Evolutionary conservation across 2,888 invertebrate genomes (phyloP).

Genomic region (Drosophila cyrtoloma): DNA sequence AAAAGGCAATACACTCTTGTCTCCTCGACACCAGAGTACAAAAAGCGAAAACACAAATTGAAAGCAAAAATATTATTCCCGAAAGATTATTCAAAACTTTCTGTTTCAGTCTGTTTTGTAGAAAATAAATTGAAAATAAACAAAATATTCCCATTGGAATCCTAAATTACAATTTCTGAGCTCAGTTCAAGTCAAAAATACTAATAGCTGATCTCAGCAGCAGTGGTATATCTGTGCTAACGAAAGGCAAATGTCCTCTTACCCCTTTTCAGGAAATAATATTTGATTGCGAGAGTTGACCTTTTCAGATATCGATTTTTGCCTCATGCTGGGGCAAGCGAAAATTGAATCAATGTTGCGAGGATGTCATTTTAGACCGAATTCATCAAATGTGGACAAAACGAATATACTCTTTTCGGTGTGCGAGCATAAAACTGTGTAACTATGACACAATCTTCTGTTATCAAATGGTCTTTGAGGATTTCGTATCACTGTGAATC

Average conservation of each 20-base stretch:
- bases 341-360: background rate
- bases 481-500: background rate
- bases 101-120: background rate
- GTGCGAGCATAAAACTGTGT: background rate
- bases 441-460: background rate
- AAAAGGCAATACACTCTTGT: background rate
- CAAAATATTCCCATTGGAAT: background rate
- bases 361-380: background rate
- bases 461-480: background rate
- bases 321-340: background rate
- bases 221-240: background rate
- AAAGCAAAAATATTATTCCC: background rate
- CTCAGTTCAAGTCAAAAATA: background rate
- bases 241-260: background rate
- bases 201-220: background rate
- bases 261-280: no score
- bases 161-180: background rate
- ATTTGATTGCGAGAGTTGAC: background rate
- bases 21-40: background rate
- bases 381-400: background rate
- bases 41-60: background rate
- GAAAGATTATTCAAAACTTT: background rate
- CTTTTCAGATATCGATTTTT: background rate
- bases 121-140: background rate
- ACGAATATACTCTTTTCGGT: background rate